phyloP scores from a whole-genome alignment of 2,797 vertebrate species.

The Helarctos malayanus region DNA sequence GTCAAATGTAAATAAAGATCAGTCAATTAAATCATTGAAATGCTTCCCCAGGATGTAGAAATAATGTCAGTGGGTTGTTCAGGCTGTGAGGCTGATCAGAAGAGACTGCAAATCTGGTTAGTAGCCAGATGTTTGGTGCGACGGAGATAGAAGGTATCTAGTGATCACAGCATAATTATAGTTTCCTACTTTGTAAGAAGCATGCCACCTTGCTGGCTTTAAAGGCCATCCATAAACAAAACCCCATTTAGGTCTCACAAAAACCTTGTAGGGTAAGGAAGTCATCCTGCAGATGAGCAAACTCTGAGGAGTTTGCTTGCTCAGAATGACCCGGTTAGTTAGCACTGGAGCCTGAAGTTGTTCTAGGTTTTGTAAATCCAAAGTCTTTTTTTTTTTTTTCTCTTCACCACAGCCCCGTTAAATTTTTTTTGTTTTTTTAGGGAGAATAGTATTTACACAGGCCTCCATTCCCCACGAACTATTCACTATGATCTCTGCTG shows the following conservation, averaged over 20 bases:
- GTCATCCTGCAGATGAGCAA: neutral
- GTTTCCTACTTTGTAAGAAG: neutral
- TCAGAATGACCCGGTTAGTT: neutral
- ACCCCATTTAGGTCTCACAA: neutral
- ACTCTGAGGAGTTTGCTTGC: neutral
- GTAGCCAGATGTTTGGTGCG: neutral
- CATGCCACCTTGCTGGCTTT: neutral
- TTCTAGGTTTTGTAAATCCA: neutral
- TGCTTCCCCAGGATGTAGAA: conserved; percentile 20
- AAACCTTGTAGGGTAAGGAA: neutral
- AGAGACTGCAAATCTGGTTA: conserved; percentile 26
- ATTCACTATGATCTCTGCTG: neutral
- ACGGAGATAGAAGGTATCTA: neutral
- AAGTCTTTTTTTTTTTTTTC: neutral
- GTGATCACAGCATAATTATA: neutral
- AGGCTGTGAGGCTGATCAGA: conserved; percentile 10
- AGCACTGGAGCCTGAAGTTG: neutral
- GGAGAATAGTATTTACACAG: neutral
- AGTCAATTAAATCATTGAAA: neutral
- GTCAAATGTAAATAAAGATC: conserved; percentile 53
- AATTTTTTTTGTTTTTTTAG: neutral
- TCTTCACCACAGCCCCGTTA: neutral
- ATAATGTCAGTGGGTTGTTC: conserved; percentile 2
- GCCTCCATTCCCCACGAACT: neutral
- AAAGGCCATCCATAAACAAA: neutral